Percentiles rank a stretch among this genome's conserved stretches.
Evolutionary conservation across 2,888 invertebrate genomes (phyloP).

Genomic region (Lucinisca nassula): DNA sequence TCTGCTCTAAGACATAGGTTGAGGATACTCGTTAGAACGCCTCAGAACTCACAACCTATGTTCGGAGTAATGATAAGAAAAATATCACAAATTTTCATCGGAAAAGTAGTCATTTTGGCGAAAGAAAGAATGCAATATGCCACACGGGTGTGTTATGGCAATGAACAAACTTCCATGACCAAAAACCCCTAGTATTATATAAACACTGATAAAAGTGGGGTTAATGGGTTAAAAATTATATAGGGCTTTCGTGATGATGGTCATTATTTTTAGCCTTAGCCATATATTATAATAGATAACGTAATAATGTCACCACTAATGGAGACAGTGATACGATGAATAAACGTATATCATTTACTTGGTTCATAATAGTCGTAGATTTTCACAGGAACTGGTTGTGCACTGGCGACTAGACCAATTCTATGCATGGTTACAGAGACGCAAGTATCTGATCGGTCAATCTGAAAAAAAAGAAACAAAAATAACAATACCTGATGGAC

Average conservation of each 20-base stretch:
- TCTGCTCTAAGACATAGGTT: too few relatives aligned
- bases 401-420: constrained; percentile 54
- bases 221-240: neutral
- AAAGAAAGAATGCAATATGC: too few relatives aligned
- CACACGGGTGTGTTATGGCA: too few relatives aligned
- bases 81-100: too few relatives aligned
- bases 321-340: neutral
- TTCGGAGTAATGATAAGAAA: too few relatives aligned
- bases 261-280: neutral
- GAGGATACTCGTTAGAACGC: too few relatives aligned
- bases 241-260: neutral
- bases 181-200: neutral
- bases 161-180: neutral
- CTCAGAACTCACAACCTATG: too few relatives aligned
- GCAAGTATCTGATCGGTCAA: constrained; percentile 45
- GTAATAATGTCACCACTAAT: too few relatives aligned
- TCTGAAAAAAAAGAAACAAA: constrained; percentile 45
- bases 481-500: too few relatives aligned
- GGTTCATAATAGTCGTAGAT: constrained; percentile 68
- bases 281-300: too few relatives aligned
- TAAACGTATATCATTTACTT: constrained; percentile 78
- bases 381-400: constrained; percentile 51
- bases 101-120: too few relatives aligned
- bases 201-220: neutral
- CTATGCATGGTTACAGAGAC: constrained; percentile 52